A percentile compares a stretch with the other conserved stretches of the same genome.
Conservation (phyloP, 2,113 vertebrate genomes). For the Cyanistes caeruleus region DNA sequence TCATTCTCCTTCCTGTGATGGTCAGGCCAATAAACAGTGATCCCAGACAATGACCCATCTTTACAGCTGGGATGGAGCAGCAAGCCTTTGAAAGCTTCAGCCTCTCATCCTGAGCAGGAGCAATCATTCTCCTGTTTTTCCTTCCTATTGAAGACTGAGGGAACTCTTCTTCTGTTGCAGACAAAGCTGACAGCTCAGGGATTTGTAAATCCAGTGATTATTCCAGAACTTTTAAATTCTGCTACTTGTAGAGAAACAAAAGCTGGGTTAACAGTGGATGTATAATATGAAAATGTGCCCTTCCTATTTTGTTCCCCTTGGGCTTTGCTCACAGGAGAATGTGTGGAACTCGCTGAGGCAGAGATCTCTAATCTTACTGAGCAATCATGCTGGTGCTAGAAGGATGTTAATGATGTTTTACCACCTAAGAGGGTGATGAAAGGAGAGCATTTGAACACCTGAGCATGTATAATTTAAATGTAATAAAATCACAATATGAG, state of each 20-base stretch:
- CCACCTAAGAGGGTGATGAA: constrained; percentile 47
- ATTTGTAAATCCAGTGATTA: neutral
- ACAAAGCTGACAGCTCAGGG: neutral
- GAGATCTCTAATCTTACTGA: constrained; percentile 23
- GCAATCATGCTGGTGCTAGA: neutral
- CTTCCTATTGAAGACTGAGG: neutral
- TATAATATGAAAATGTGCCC: neutral
- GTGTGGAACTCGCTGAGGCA: neutral
- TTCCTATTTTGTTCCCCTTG: neutral
- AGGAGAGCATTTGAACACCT: constrained; percentile 53
- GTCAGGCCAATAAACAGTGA: neutral
- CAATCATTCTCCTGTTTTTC: neutral
- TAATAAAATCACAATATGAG: constrained; percentile 65
- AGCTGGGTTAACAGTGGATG: neutral
- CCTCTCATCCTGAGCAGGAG: neutral
- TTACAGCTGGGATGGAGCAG: neutral
- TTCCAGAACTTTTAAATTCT: neutral
- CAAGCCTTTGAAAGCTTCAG: neutral
- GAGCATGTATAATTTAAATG: constrained; percentile 60
- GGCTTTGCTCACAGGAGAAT: neutral
- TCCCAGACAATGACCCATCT: neutral
- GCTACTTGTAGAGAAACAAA: neutral
- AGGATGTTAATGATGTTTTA: constrained; percentile 53
- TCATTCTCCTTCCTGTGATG: neutral
- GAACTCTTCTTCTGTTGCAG: neutral